A percentile compares a stretch with the other conserved stretches of the same genome.
Conservation (phyloP, 2,797 vertebrate species). For the Somateria mollissima region DNA sequence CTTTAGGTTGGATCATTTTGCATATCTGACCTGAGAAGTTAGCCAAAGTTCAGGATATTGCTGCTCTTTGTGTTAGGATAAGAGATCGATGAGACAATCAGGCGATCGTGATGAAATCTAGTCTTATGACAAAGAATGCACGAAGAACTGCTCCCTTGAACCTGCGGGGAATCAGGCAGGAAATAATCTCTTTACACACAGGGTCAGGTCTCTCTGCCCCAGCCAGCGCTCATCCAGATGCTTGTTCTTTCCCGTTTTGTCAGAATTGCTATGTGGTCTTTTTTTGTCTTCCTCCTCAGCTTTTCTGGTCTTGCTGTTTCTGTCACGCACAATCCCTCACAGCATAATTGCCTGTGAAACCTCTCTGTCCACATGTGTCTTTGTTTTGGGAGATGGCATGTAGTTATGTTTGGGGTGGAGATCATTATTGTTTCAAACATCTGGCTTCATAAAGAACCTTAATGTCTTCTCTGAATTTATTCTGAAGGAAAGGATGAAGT, state of each 20-base stretch:
- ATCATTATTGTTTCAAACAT: constrained; percentile 67
- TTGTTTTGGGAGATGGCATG: constrained; percentile 54
- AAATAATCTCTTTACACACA: constrained; percentile 41
- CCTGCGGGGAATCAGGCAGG: background rate
- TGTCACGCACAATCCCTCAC: constrained; percentile 27
- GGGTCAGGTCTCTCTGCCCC: constrained; percentile 22
- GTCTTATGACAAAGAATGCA: constrained; percentile 33
- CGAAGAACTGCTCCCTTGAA: background rate
- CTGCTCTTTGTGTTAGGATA: background rate
- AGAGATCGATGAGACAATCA: constrained; percentile 25
- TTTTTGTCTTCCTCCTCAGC: background rate
- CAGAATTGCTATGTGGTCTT: background rate
- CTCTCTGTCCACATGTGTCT: constrained; percentile 58
- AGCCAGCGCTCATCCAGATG: constrained; percentile 11
- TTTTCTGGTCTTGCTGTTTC: constrained; percentile 45
- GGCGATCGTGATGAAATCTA: constrained; percentile 30
- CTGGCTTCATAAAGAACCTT: constrained; percentile 57
- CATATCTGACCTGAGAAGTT: constrained; percentile 21
- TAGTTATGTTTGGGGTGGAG: constrained; percentile 62
- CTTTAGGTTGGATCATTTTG: background rate
- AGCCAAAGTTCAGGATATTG: constrained; percentile 8
- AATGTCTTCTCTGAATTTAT: constrained; percentile 52
- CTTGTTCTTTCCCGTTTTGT: constrained; percentile 1
- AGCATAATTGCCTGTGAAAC: constrained; percentile 41
- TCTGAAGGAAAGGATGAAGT: constrained; percentile 43